Base-by-base conservation (phyloP, 2,113 vertebrate species). In the Myodes glareolus region DNA sequence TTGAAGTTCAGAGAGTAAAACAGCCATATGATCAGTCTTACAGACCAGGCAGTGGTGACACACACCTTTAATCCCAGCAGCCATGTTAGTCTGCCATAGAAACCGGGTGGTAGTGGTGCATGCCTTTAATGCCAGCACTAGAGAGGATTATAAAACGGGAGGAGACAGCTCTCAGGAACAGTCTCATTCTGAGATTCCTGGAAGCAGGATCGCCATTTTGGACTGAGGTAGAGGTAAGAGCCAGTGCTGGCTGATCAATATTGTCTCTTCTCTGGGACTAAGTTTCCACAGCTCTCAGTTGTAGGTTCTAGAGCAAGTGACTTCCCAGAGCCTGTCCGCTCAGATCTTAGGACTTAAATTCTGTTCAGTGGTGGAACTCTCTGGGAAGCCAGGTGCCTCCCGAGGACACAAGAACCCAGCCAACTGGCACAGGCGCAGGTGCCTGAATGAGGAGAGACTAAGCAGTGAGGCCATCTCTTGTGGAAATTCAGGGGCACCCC, bases 221-320 rank as follows among this genome's bases (percentile, higher is more conserved):
- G 58, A 21, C 58, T 58, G 58, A 58, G 58, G 58, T 58, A 58
- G 19, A 58, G 58, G 58, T 5, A 21, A 58, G 58, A 58, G 6
- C 58, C 58, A 58, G 58, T 21, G 58, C 58, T 58, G 19, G 58
- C 58, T 6, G 21, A 72, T 31, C 19, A 12, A 1, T 33, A 42
- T 50, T 67, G 58, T 39, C 61, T 31, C n/a, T 2, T 52, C 91
- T 65, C 73, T 88, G 70, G 85, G 45, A 33, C 91, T 97, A 90
- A 27, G 63, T 68, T 52, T 78, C 50, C 58, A 81, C 80, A 36
- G 85, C n/a, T 65, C 6, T 9, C 39, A 90, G 0, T n/a, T 0
- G 27, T 10, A 82, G 67, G 27, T 25, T 4, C 42, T 1, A 31
- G 87, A 72, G 36, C 21, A 80, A 14, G 31, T 8, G 29, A 52